A percentile compares a stretch with the other conserved stretches of the same genome.
These are phyloP conservation scores for Pitangus sulphuratus DNA, from an alignment of 2,797 vertebrate species.

Conservation along the genomic window DNA sequence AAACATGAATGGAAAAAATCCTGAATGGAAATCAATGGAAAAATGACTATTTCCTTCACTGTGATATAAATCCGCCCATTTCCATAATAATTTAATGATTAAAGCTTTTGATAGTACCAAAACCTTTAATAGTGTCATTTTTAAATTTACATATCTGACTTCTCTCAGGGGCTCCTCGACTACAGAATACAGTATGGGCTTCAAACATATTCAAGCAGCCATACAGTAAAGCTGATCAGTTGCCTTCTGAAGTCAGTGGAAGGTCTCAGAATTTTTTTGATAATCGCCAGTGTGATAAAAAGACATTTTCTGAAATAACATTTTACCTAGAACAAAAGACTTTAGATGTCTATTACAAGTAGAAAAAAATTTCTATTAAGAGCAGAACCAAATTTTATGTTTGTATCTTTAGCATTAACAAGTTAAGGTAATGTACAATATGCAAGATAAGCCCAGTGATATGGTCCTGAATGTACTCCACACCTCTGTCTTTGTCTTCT, in stretches of 20 bases:
- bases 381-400: not conserved
- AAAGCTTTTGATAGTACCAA: not conserved
- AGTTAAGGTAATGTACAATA: not conserved
- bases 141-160: not conserved
- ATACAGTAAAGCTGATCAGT: not conserved
- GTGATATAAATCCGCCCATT: not conserved
- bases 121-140: not conserved
- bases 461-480: not conserved
- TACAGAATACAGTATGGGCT: not conserved
- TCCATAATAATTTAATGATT: not conserved
- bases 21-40: not conserved
- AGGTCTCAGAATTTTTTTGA: not conserved
- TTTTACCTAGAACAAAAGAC: not conserved
- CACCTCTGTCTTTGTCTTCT: not conserved
- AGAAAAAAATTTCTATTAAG: not conserved
- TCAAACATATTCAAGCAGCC: not conserved
- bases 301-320: not conserved
- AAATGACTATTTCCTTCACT: not conserved
- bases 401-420: not conserved
- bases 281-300: not conserved
- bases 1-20: not conserved
- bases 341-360: not conserved
- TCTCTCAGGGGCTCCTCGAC: not conserved
- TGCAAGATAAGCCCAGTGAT: not conserved
- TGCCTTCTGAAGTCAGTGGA: not conserved